Conservation (phyloP, 2,888 invertebrate genomes). For the Synergus itoensis region DNA sequence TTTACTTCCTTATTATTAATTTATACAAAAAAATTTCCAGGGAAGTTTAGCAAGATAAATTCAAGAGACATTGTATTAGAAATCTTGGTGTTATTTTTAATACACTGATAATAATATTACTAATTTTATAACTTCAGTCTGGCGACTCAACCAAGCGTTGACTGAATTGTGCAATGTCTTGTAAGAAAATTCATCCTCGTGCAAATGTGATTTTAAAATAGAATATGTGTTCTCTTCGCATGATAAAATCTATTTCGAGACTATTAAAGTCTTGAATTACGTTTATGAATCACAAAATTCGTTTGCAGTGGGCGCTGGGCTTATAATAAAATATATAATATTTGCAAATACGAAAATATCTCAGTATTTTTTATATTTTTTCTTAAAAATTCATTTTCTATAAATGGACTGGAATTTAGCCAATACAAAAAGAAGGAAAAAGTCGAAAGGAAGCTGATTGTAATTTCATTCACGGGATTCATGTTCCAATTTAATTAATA, state of each 20-base stretch:
- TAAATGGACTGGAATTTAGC: too few relatives aligned
- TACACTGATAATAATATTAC: background rate
- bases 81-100: background rate
- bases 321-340: background rate
- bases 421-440: too few relatives aligned
- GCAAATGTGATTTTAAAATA: slow-evolving; percentile 63
- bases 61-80: too few relatives aligned
- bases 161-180: slow-evolving; percentile 7
- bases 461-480: slow-evolving; percentile 8
- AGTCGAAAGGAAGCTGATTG: background rate
- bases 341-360: too few relatives aligned
- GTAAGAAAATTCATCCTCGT: slow-evolving; percentile 35
- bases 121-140: background rate
- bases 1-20: background rate
- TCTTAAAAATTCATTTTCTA: too few relatives aligned
- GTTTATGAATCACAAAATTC: slow-evolving; percentile 62
- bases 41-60: too few relatives aligned
- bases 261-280: slow-evolving; percentile 64
- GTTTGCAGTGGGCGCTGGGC: slow-evolving; percentile 59
- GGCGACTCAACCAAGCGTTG: background rate
- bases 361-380: too few relatives aligned
- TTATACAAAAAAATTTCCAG: background rate
- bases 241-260: slow-evolving; percentile 66
- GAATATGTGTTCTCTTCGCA: slow-evolving; percentile 62
- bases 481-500: slow-evolving; percentile 5